Conservation (phyloP, 2,797 vertebrate species). For the Malacoctenus gilli region DNA sequence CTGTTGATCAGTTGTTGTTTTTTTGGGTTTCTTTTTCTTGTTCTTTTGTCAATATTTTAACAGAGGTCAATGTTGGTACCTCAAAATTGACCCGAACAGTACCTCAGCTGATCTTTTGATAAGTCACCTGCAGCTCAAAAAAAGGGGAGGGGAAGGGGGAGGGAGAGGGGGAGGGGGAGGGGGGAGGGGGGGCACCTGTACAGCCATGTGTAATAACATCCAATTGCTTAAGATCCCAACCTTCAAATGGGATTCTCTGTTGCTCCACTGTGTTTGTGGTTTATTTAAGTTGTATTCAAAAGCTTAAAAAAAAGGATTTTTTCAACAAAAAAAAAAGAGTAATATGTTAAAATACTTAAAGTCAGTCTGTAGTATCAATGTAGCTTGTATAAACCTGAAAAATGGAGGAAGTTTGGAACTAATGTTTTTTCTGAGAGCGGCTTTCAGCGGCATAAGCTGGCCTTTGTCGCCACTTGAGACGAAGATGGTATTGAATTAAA, state of each 20-base stretch:
- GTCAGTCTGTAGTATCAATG: conserved; percentile 88
- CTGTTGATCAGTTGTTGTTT: conserved; percentile 82
- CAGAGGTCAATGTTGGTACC: conserved; percentile 82
- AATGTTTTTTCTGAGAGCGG: conserved; percentile 85
- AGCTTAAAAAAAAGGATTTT: conserved; percentile 36
- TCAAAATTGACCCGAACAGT: conserved; percentile 86
- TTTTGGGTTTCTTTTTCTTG: no score
- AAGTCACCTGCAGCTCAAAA: conserved; percentile 80
- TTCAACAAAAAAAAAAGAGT: conserved; percentile 55
- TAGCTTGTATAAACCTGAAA: conserved; percentile 91
- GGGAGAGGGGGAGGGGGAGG: no score
- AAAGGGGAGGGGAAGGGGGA: no score
- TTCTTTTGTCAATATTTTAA: conserved; percentile 74
- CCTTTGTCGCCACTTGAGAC: conserved; percentile 99
- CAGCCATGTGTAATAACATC: conserved; percentile 80
- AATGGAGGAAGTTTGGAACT: conserved; percentile 88
- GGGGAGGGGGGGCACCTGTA: conserved; percentile 76
- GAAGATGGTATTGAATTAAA: conserved; percentile 94
- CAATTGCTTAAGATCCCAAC: conserved; percentile 70
- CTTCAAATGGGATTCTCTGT: conserved; percentile 85
- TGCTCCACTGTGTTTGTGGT: conserved; percentile 91
- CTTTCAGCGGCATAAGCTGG: conserved; percentile 99
- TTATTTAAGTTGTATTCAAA: conserved; percentile 81
- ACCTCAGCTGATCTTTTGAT: conserved; percentile 85
- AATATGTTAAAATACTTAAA: conserved; percentile 74